phyloP scores from a whole-genome alignment of 1,140 invertebrate species.

The Arion vulgaris region DNA sequence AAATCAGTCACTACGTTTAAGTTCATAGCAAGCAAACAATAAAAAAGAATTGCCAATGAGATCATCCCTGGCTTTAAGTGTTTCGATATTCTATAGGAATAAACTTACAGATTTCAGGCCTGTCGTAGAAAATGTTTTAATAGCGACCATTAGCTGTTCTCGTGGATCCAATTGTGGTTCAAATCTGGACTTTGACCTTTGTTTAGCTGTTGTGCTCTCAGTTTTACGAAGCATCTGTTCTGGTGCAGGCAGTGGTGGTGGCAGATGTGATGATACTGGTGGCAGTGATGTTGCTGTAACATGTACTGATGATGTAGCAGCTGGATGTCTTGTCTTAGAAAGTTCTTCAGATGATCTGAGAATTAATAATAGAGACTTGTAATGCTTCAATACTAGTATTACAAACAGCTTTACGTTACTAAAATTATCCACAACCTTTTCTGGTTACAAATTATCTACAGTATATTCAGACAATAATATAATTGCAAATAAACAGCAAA shows the following conservation, averaged over 20 bases:
- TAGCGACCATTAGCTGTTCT: conserved; percentile 81
- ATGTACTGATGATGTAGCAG: not conserved
- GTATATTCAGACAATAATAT: too few species aligned
- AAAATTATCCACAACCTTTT: too few species aligned
- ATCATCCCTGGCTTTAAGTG: too few species aligned
- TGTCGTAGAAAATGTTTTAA: conserved; percentile 79
- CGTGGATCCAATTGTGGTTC: conserved; percentile 75
- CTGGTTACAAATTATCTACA: too few species aligned
- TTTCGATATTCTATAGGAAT: too few species aligned
- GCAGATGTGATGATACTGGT: not conserved
- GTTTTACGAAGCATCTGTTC: conserved; percentile 36
- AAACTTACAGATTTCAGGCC: conserved; percentile 75
- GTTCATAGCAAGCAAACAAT: too few species aligned
- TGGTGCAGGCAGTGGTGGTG: conserved; percentile 30
- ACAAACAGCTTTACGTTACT: too few species aligned
- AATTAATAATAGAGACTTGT: not conserved
- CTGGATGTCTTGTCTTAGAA: not conserved
- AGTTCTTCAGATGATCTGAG: not conserved
- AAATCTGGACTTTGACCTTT: conserved; percentile 49
- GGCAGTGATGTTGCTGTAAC: not conserved
- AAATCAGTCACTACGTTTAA: too few species aligned
- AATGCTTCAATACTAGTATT: too few species aligned
- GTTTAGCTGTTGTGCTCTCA: conserved; percentile 36
- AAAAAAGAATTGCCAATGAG: too few species aligned
- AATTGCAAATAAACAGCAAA: too few species aligned